These are phyloP conservation scores for Plebejus argus DNA, from an alignment of 2,888 invertebrate genomes.

Conservation along the genomic window DNA sequence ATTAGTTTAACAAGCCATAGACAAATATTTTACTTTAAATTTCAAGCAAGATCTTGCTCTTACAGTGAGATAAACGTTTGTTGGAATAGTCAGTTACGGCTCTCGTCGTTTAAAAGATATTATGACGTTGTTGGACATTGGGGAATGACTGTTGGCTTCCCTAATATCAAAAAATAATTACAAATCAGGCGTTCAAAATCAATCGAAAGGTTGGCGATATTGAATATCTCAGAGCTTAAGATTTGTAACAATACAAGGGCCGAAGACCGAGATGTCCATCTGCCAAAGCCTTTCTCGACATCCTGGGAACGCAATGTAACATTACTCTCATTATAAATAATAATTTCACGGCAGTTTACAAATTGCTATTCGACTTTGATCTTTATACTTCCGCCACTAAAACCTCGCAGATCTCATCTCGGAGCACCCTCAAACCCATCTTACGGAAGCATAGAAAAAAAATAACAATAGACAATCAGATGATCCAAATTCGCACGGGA, in stretches of 20 bases:
- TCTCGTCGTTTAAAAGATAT: background rate
- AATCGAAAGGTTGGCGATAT: constrained; percentile 3
- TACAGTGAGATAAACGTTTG: background rate
- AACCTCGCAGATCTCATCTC: background rate
- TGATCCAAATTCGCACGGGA: constrained; percentile 72
- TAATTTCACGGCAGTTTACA: constrained; percentile 35
- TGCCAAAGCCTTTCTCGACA: constrained; percentile 36
- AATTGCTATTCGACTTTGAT: constrained; percentile 23
- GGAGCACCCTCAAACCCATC: constrained; percentile 42
- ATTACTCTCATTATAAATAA: constrained; percentile 37
- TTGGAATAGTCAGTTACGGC: background rate
- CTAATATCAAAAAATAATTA: background rate
- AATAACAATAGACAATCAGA: constrained; percentile 66
- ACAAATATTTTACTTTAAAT: constrained; percentile 4
- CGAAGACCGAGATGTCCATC: constrained; percentile 40
- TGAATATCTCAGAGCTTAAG: constrained; percentile 4
- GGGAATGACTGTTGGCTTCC: background rate
- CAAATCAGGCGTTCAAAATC: constrained; percentile 13
- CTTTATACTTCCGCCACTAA: constrained; percentile 19
- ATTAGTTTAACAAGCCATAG: constrained; percentile 19
- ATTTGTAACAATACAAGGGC: constrained; percentile 32
- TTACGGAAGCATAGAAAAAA: constrained; percentile 53
- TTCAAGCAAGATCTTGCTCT: constrained; percentile 4
- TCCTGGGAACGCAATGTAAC: constrained; percentile 38
- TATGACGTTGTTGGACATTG: background rate